These are phyloP conservation scores for Dendroctonus ponderosae DNA, from an alignment of 1,140 invertebrate species.

Conservation along the genomic window DNA sequence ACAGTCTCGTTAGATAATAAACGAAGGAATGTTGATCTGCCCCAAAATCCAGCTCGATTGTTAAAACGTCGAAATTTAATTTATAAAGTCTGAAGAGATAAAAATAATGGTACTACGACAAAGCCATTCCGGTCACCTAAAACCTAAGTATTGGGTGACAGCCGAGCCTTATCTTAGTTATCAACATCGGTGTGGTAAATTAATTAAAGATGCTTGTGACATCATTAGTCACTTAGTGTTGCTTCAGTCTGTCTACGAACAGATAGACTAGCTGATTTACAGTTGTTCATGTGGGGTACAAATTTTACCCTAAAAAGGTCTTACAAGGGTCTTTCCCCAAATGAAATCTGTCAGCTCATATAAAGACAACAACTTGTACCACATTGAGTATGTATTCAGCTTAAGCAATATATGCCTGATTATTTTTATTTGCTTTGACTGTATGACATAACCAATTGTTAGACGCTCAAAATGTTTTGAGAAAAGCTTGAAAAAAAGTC, in stretches of 20 bases:
- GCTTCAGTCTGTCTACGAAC: constrained; percentile 41
- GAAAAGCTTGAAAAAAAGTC: no score
- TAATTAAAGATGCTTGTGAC: constrained; percentile 48
- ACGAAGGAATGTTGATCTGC: constrained; percentile 21
- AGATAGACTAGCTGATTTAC: constrained; percentile 45
- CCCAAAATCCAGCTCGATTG: constrained; percentile 14
- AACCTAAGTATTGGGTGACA: constrained; percentile 34
- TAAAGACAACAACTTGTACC: not conserved
- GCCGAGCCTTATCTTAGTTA: constrained; percentile 44
- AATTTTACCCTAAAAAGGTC: constrained; percentile 24
- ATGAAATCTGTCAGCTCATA: constrained; percentile 15
- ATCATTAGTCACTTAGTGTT: constrained; percentile 48
- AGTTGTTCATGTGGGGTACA: constrained; percentile 41
- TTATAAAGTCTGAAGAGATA: constrained; percentile 29
- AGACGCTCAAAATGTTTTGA: no score
- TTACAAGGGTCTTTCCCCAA: constrained; percentile 27
- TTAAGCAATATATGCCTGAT: no score
- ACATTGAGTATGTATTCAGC: no score
- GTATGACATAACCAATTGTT: no score
- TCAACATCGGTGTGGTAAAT: constrained; percentile 46
- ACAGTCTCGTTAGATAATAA: constrained; percentile 8
- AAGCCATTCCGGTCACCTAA: constrained; percentile 21
- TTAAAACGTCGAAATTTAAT: constrained; percentile 31
- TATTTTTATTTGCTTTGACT: no score
- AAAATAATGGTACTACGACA: constrained; percentile 27